Evolutionary conservation across 2,888 invertebrate species (phyloP), one percentile per base, ranked within the genome.

Genomic region (Hydrotaea diabolus): DNA sequence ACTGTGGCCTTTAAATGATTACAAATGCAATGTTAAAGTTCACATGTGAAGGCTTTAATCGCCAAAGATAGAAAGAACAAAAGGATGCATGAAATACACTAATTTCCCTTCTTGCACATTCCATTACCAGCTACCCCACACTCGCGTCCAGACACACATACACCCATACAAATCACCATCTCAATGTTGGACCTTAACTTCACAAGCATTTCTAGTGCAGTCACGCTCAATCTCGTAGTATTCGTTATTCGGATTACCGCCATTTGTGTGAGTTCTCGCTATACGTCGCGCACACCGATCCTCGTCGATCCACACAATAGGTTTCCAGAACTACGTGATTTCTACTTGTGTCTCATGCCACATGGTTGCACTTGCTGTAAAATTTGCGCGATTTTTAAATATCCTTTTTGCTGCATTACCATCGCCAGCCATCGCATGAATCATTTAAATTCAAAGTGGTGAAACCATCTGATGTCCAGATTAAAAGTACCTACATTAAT

Each of bases 271-370:
- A 88, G 96, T 95, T 90, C 96, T 96, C 3, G 96, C 97, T 86
- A 97, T 95, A 86, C 96, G 94, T 74, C 97, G 94, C 0, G 97
- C 97, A 89, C 96, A 96, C 91, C 98, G 98, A 91, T 98, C 98
- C 91, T 96, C 96, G 91, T 98, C 98, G 92, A 98, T 92, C 85
- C 98, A 94, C 87, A 97, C 93, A 88, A 98, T 95, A 74, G 98
- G 98, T 92, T 97, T 97, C 86, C 98, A 94, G 91, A 98, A 96
- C 90, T 97, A 96, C 88, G 96, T 95, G 97, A 98, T 98, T 93
- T 98, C 98, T 26, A 96, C 96, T 89, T 94, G 94, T 0, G 95
- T 96, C 92, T 98, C 98, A 90, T 98, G 98, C 98, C 98, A 98
- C 97, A 98, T 98, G 0, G 98, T 98, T 3, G 97, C 98, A 89